phyloP scores from a whole-genome alignment of 2,888 invertebrate species.

The Erebia aethiops region DNA sequence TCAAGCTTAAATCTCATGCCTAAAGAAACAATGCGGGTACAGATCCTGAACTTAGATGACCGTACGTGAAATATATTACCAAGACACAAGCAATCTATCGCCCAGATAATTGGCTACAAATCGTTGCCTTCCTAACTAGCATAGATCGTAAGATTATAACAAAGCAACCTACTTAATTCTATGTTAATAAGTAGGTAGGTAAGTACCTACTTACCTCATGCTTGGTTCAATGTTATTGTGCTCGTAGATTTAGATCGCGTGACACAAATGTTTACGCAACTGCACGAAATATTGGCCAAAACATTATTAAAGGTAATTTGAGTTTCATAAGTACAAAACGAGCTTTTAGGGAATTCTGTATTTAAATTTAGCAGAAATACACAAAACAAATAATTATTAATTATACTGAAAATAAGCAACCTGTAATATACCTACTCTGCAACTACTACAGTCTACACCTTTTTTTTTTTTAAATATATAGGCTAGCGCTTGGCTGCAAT shows the following conservation, averaged over 20 bases:
- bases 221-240: conserved; percentile 15
- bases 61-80: conserved; percentile 13
- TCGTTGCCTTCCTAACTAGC: conserved; percentile 21
- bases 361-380: background rate
- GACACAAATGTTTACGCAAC: conserved; percentile 24
- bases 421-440: too few relatives aligned
- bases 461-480: too few relatives aligned
- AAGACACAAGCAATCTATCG: conserved; percentile 16
- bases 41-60: conserved; percentile 18
- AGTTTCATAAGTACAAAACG: conserved; percentile 11
- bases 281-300: conserved; percentile 21
- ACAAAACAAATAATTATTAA: background rate
- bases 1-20: background rate
- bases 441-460: too few relatives aligned
- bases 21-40: background rate
- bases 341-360: conserved; percentile 8
- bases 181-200: conserved; percentile 11
- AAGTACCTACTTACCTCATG: conserved; percentile 15
- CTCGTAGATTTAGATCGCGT: conserved; percentile 26
- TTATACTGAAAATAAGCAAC: too few relatives aligned
- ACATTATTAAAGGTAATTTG: conserved; percentile 5
- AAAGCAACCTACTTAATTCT: conserved; percentile 10
- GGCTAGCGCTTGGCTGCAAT: too few relatives aligned
- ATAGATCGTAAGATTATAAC: conserved; percentile 22
- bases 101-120: conserved; percentile 22